Evolutionary conservation across 2,888 invertebrate species (phyloP).

Genomic region (Acrobasis suavella): DNA sequence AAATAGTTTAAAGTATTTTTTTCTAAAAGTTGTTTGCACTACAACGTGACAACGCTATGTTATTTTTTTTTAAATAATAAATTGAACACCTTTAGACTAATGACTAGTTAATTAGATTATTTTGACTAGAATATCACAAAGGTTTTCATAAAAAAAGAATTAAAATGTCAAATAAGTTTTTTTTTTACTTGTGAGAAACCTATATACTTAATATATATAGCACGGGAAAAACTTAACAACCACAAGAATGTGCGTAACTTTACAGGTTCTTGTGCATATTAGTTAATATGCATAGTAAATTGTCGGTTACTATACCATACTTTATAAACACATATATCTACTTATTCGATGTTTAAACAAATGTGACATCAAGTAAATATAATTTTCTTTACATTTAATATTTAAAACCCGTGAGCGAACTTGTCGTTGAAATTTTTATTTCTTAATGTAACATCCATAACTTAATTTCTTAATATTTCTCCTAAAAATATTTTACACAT

Average conservation of each 20-base stretch:
- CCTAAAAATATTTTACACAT: slow-evolving; percentile 19
- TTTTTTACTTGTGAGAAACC: neutral
- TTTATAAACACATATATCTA: slow-evolving; percentile 5
- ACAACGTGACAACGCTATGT: neutral
- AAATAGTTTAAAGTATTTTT: neutral
- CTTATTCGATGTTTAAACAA: slow-evolving; percentile 48
- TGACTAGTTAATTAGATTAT: slow-evolving; percentile 30
- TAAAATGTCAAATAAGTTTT: neutral
- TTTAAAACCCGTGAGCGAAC: slow-evolving; percentile 62
- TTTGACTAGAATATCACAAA: slow-evolving; percentile 38
- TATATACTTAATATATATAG: neutral
- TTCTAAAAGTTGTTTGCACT: slow-evolving; percentile 19
- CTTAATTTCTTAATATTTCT: slow-evolving; percentile 7
- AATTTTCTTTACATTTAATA: slow-evolving; percentile 34
- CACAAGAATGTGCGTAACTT: slow-evolving; percentile 32
- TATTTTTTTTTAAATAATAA: slow-evolving; percentile 22
- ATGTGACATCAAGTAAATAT: slow-evolving; percentile 18
- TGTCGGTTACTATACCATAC: neutral
- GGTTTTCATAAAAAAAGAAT: slow-evolving; percentile 25
- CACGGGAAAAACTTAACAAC: slow-evolving; percentile 25
- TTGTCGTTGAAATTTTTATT: slow-evolving; percentile 40
- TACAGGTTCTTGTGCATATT: slow-evolving; percentile 36
- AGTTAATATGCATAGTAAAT: neutral
- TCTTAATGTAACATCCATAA: slow-evolving; percentile 12
- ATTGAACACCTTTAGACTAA: slow-evolving; percentile 29